Percentiles rank a stretch among this genome's conserved stretches.
Evolutionary conservation across 1,140 invertebrate genomes (phyloP).

Genomic region (Andrena cerasifolii): DNA sequence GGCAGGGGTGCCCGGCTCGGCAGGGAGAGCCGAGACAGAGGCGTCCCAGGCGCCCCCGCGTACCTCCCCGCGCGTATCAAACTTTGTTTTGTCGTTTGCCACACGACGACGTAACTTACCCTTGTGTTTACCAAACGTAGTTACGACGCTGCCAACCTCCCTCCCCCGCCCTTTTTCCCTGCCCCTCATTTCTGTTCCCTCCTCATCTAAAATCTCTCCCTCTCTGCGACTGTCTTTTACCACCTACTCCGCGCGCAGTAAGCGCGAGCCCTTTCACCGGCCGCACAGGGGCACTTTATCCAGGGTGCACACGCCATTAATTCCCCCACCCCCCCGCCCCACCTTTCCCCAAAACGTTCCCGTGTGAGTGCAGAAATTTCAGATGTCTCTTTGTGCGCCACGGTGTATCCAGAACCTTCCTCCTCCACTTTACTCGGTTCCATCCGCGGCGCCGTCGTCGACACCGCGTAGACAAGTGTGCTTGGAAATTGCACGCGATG

Average conservation of each 20-base stretch:
- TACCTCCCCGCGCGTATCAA: constrained; percentile 67
- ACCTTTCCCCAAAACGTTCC: constrained; percentile 56
- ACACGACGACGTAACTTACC: constrained; percentile 76
- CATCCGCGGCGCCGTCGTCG: constrained; percentile 58
- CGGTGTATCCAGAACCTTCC: constrained; percentile 27
- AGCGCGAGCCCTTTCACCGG: constrained; percentile 29
- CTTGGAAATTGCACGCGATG: constrained; percentile 62
- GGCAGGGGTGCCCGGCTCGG: constrained; percentile 28
- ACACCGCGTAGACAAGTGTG: constrained; percentile 67
- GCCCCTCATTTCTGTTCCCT: constrained; percentile 18
- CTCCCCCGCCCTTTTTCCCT: constrained; percentile 26
- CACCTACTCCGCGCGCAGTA: not conserved
- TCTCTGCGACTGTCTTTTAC: not conserved
- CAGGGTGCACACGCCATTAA: constrained; percentile 74
- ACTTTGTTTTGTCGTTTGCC: constrained; percentile 80
- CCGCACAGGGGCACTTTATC: constrained; percentile 72
- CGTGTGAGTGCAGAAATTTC: constrained; percentile 66
- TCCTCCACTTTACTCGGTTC: constrained; percentile 53
- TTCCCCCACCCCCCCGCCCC: constrained; percentile 50
- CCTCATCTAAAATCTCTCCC: constrained; percentile 4
- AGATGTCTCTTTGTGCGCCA: constrained; percentile 70
- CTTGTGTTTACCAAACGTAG: constrained; percentile 80
- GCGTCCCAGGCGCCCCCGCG: not conserved
- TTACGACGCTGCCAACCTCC: constrained; percentile 62
- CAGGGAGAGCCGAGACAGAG: not conserved